Evolutionary conservation across 2,113 vertebrate genomes (phyloP).

Genomic region (Apteryx owenii): DNA sequence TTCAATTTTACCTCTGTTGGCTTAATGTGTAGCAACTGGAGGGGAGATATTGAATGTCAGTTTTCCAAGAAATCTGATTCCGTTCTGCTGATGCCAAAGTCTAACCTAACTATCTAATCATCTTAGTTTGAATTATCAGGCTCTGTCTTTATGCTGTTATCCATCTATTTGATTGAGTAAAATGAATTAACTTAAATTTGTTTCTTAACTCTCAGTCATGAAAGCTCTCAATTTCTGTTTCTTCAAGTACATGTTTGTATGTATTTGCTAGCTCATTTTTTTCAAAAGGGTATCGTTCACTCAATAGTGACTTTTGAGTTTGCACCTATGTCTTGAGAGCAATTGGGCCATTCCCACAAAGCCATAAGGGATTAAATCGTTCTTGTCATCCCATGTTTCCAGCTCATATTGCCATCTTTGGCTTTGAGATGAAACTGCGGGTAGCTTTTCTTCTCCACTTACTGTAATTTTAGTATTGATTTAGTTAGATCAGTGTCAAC

Average conservation of each 20-base stretch:
- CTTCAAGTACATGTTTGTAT: neutral
- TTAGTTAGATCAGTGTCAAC: neutral
- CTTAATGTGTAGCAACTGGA: neutral
- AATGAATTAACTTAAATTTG: neutral
- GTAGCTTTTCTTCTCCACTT: neutral
- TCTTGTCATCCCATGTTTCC: neutral
- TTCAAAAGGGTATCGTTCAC: neutral
- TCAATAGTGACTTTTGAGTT: neutral
- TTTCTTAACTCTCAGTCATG: neutral
- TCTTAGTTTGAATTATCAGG: neutral
- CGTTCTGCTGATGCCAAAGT: neutral
- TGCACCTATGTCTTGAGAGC: neutral
- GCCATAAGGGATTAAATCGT: neutral
- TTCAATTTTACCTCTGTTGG: neutral
- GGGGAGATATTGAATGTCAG: neutral
- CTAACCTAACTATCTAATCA: neutral
- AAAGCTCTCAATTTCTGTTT: neutral
- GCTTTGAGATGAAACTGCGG: neutral
- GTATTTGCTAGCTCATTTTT: neutral
- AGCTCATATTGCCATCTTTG: neutral
- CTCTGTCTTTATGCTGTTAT: neutral
- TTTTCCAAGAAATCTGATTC: neutral
- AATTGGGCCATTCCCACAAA: neutral
- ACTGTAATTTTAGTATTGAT: neutral
- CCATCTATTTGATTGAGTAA: neutral